phyloP scores from a whole-genome alignment of 1,140 invertebrate genomes.

The Monochamus saltuarius region DNA sequence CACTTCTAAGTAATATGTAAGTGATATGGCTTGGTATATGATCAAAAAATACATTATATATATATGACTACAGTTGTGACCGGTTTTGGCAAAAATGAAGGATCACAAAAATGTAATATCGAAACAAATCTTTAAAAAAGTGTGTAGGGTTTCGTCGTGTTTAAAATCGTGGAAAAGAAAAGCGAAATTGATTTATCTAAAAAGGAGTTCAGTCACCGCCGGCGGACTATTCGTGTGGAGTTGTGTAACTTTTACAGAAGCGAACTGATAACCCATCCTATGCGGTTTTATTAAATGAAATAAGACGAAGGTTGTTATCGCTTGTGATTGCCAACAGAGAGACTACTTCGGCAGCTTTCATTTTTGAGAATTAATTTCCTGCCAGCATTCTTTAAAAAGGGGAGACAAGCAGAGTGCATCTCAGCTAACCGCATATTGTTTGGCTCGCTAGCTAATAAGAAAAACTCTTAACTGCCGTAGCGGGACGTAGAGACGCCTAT shows the following conservation, averaged over 20 bases:
- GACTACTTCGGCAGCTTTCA: constrained; percentile 47
- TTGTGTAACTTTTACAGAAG: constrained; percentile 15
- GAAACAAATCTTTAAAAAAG: too few species aligned
- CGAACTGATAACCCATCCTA: constrained; percentile 42
- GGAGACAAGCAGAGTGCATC: constrained; percentile 45
- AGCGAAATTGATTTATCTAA: too few species aligned
- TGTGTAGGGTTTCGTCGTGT: too few species aligned
- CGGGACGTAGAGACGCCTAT: constrained; percentile 36
- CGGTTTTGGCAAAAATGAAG: too few species aligned
- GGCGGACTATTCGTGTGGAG: too few species aligned
- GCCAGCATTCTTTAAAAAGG: constrained; percentile 51
- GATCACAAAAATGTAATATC: too few species aligned
- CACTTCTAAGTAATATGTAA: too few species aligned
- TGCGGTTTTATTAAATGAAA: constrained; percentile 48
- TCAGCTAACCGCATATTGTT: constrained; percentile 49
- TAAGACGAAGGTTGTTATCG: constrained; percentile 47
- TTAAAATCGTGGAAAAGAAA: too few species aligned
- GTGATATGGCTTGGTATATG: too few species aligned
- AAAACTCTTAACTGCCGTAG: constrained; percentile 44
- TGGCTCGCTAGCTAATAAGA: constrained; percentile 46
- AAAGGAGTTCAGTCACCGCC: too few species aligned
- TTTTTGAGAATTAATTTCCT: constrained; percentile 55
- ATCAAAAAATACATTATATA: too few species aligned
- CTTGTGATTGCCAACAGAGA: constrained; percentile 39
- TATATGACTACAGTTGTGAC: too few species aligned